Percentiles rank a stretch among this genome's conserved stretches.
These are phyloP conservation scores for Ciconia stormi DNA, from an alignment of 2,113 vertebrate genomes.

Conservation along the genomic window DNA sequence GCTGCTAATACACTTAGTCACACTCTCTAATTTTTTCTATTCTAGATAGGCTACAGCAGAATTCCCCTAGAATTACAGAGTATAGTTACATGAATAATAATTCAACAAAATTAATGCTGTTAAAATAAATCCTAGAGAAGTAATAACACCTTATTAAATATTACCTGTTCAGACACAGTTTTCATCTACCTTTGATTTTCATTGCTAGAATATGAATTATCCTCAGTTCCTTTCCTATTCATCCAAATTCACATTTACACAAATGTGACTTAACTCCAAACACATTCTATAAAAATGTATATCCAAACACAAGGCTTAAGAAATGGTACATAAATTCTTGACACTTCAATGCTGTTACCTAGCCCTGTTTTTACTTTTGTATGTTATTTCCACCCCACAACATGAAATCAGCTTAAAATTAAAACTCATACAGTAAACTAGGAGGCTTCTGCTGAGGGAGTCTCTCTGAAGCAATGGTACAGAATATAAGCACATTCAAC, in stretches of 20 bases:
- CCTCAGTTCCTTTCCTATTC: background rate
- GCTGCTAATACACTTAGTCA: background rate
- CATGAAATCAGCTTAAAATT: background rate
- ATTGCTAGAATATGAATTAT: slow-evolving; percentile 28
- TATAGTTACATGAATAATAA: background rate
- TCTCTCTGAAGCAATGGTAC: background rate
- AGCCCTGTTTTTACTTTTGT: background rate
- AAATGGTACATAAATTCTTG: background rate
- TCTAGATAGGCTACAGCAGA: background rate
- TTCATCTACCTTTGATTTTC: slow-evolving; percentile 35
- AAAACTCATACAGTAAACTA: background rate
- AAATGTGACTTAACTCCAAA: background rate
- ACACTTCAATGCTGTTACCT: background rate
- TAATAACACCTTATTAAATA: slow-evolving; percentile 60
- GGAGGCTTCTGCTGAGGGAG: background rate
- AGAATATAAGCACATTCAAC: background rate
- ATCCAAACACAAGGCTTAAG: background rate
- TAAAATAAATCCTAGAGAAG: slow-evolving; percentile 60
- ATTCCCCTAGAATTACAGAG: background rate
- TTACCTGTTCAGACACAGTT: slow-evolving; percentile 31
- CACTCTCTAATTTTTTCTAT: background rate
- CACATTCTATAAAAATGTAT: background rate
- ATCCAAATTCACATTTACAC: background rate
- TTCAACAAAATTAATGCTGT: slow-evolving; percentile 22
- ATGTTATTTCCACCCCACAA: background rate